Percentiles rank a stretch among this genome's conserved stretches.
Evolutionary conservation across 2,113 vertebrate genomes (phyloP).

Genomic region (Sitta europaea): DNA sequence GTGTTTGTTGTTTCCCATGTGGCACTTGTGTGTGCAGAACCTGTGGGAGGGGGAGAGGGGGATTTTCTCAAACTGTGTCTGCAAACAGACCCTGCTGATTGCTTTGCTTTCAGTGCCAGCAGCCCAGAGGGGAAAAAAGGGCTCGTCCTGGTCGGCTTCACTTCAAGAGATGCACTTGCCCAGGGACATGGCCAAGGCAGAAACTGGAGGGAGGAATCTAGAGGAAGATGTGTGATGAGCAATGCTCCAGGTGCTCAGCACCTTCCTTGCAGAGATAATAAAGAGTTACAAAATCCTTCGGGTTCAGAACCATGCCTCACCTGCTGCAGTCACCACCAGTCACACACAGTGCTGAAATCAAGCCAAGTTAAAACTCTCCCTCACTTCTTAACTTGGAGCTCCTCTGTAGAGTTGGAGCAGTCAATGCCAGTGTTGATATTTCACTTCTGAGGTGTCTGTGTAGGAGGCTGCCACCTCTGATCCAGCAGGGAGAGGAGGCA

Average conservation of each 20-base stretch:
- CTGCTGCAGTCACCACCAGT: background rate
- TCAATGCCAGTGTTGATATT: background rate
- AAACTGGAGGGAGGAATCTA: background rate
- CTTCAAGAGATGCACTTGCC: background rate
- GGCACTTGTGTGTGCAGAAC: background rate
- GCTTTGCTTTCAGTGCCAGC: slow-evolving; percentile 8
- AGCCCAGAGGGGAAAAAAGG: background rate
- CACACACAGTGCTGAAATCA: background rate
- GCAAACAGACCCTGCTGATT: slow-evolving; percentile 9
- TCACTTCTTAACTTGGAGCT: background rate
- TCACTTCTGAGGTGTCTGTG: background rate
- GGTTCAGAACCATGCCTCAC: background rate
- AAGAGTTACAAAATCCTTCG: background rate
- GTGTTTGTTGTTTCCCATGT: slow-evolving; percentile 8
- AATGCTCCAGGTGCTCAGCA: background rate
- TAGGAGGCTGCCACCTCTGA: background rate
- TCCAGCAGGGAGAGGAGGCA: background rate
- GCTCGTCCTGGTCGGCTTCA: fast-evolving
- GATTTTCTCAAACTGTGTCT: background rate
- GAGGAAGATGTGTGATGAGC: background rate
- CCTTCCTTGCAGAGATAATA: background rate
- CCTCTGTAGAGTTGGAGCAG: background rate
- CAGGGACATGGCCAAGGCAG: background rate
- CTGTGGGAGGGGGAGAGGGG: background rate
- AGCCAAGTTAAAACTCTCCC: background rate